Base-by-base conservation (phyloP, 2,113 vertebrate genomes). In the Acanthisitta chloris region DNA sequence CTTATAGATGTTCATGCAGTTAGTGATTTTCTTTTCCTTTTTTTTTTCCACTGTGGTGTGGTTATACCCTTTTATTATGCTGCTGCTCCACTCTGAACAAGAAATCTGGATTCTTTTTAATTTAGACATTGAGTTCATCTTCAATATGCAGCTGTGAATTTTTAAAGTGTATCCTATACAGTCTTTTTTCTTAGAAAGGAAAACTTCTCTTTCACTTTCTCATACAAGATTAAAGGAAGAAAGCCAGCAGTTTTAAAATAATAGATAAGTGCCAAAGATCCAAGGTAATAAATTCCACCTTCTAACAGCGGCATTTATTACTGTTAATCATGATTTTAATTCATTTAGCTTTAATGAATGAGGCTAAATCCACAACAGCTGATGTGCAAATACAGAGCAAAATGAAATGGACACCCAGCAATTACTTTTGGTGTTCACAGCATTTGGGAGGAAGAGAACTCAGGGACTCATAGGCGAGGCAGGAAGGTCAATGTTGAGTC, bases 401-500 rank as follows among this genome's bases (percentile, higher is more conserved):
- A 88, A 78, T 72, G 7, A 82, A 91, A 57, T 0, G 2, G 26
- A 45, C 4, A 2, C 10, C 13, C 26, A 76, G 9, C 14, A 48
- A 25, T 24, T 69, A 26, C 10, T 23, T 65, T 72, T 72, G 20
- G 19, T 57, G 6, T 29, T 71, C 14, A 17, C 38, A 42, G 19
- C 26, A 14, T 36, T 33, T 82, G 38, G 18, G 13, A 73, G 17
- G 36, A 81, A 38, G 14, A 92, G 33, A 18, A 73, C 33, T 28
- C 15, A 12, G 45, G 6, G 61, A 40, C 31, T 36, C 38, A 4
- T 4, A 52, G 4, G 6, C 29, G 55, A 73, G 46, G 15, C 13
- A 62, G 14, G 9, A 26, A 74, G 10, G 10, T 17, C 33, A 9
- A 19, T 0, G 0, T 12, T 0, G 0, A 33, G n/a, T 20, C 20